A percentile compares a stretch with the other conserved stretches of the same genome.
phyloP scores from a whole-genome alignment of 35 echinoderm and acorn worm genomes.

The Chiridota heheva region DNA sequence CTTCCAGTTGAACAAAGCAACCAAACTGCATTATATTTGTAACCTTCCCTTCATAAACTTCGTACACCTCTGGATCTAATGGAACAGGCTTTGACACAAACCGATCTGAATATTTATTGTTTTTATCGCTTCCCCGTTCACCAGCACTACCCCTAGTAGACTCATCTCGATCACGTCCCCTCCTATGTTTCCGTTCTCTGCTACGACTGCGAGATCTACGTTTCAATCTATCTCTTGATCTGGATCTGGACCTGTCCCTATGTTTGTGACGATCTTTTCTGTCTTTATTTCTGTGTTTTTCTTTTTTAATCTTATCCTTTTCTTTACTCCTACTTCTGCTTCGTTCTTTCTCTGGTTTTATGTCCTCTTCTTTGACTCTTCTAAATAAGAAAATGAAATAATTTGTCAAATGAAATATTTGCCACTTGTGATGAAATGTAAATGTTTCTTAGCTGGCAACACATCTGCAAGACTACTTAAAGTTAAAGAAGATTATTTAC shows the following conservation, averaged over 20 bases:
- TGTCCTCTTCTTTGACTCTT: constrained; percentile 25
- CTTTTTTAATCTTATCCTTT: constrained; percentile 41
- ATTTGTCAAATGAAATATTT: no score
- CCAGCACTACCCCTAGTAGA: constrained; percentile 10
- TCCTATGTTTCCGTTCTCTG: constrained; percentile 21
- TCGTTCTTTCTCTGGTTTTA: constrained; percentile 5
- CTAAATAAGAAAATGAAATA: background rate
- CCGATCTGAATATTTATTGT: constrained; percentile 68
- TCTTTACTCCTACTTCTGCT: constrained; percentile 69
- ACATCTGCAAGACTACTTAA: no score
- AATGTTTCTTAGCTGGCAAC: no score
- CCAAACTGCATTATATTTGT: constrained; percentile 96
- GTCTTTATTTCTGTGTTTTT: constrained; percentile 57
- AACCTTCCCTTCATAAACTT: constrained; percentile 89
- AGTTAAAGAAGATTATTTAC: no score
- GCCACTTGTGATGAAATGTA: no score
- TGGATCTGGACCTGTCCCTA: constrained; percentile 35
- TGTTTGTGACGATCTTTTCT: constrained; percentile 50
- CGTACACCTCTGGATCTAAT: constrained; percentile 79
- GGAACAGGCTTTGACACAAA: constrained; percentile 81
- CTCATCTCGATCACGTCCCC: constrained; percentile 33
- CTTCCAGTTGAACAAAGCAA: constrained; percentile 93
- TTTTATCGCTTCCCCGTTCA: constrained; percentile 26
- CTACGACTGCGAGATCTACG: background rate
- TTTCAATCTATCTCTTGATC: background rate